phyloP scores from a whole-genome alignment of 2,888 invertebrate species.

The Drepanosiphum platanoidis region DNA sequence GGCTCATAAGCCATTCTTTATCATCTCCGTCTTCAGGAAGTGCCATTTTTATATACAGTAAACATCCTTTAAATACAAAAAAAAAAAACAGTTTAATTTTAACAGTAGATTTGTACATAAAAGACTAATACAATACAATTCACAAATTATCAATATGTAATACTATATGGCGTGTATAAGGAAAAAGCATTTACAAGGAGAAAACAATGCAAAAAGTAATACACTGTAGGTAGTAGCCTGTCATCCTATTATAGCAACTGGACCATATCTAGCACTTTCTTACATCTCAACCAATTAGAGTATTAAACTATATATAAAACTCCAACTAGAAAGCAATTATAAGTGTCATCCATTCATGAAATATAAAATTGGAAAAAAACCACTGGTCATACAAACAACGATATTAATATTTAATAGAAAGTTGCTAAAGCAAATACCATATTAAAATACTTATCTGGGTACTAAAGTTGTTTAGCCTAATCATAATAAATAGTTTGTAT shows the following conservation, averaged over 20 bases:
- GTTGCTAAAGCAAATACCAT: background rate
- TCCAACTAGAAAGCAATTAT: constrained; percentile 34
- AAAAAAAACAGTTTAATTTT: background rate
- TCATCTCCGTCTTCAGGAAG: constrained; percentile 69
- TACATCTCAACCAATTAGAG: constrained; percentile 20
- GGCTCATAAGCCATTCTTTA: constrained; percentile 85
- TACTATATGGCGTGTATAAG: background rate
- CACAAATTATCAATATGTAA: background rate
- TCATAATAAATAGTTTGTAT: background rate
- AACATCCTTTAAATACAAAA: constrained; percentile 2
- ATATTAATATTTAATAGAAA: background rate
- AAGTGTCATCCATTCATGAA: background rate
- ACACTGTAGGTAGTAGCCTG: constrained; percentile 26
- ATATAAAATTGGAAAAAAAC: constrained; percentile 2
- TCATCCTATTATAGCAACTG: constrained; percentile 30
- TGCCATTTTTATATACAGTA: constrained; percentile 17
- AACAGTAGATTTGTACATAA: background rate
- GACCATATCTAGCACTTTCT: constrained; percentile 53
- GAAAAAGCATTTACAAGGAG: constrained; percentile 18
- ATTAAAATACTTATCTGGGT: background rate
- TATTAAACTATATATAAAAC: constrained; percentile 16
- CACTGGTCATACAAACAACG: background rate
- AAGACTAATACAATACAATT: background rate
- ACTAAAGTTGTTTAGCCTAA: background rate
- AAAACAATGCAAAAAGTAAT: constrained; percentile 45